Evolutionary conservation across 2,113 vertebrate species (phyloP).

Genomic region (Aspidoscelis tigris): DNA sequence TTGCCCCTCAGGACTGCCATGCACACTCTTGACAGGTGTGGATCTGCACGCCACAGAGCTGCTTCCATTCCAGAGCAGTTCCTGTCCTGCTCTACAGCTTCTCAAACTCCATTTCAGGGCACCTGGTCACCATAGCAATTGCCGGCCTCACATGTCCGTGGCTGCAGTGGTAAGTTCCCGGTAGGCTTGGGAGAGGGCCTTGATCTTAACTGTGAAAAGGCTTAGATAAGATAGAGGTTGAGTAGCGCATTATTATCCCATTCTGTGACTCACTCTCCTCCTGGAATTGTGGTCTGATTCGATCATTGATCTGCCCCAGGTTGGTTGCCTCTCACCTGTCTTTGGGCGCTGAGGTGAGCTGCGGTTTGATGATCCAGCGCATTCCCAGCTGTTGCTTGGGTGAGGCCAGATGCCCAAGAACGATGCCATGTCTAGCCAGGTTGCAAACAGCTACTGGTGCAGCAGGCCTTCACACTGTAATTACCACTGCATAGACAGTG

Average conservation of each 20-base stretch:
- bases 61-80: too few relatives aligned
- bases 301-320: not conserved
- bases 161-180: too few relatives aligned
- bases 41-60: too few relatives aligned
- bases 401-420: conserved; percentile 23
- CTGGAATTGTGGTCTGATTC: not conserved
- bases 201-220: too few relatives aligned
- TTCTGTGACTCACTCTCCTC: not conserved
- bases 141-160: too few relatives aligned
- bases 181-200: too few relatives aligned
- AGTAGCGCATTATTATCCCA: not conserved
- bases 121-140: too few relatives aligned
- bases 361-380: conserved; percentile 27
- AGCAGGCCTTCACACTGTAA: conserved; percentile 34
- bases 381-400: conserved; percentile 38
- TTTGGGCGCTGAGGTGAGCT: conserved; percentile 2
- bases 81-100: too few relatives aligned
- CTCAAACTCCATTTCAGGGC: too few relatives aligned
- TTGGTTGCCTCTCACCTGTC: not conserved
- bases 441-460: conserved; percentile 30
- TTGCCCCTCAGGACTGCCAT: too few relatives aligned
- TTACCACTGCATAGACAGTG: conserved; percentile 27
- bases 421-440: conserved; percentile 34
- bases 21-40: too few relatives aligned
- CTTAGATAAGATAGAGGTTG: not conserved